Percentiles rank a stretch among this genome's conserved stretches.
phyloP scores from a whole-genome alignment of 2,797 vertebrate species.

The Urophycis tenuis region DNA sequence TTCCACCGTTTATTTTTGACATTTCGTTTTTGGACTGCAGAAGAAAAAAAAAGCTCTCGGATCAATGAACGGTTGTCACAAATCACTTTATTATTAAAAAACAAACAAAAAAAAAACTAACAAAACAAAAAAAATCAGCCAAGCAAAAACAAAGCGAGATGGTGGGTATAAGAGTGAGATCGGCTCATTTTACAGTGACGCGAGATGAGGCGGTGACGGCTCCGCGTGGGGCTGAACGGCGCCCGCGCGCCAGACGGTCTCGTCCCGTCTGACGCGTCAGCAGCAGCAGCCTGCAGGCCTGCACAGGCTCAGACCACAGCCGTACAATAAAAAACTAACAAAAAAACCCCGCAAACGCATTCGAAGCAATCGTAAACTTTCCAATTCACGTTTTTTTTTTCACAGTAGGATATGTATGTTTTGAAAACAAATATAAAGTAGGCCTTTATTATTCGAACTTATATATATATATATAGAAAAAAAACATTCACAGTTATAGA shows the following conservation, averaged over 20 bases:
- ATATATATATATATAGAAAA: no score
- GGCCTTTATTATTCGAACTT: not conserved
- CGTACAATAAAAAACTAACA: no score
- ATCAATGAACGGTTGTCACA: not conserved
- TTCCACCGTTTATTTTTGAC: not conserved
- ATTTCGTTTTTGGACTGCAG: not conserved
- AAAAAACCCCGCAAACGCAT: no score
- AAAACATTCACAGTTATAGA: not conserved
- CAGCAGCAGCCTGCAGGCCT: no score
- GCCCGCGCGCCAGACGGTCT: no score
- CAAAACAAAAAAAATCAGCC: not conserved
- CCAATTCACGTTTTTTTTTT: not conserved
- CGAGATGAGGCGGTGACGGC: no score
- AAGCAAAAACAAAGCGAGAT: not conserved
- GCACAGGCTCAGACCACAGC: not conserved
- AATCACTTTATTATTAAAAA: conserved; percentile 3
- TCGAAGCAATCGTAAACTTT: not conserved
- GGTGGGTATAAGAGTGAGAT: not conserved
- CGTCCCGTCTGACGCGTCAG: no score
- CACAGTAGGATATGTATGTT: not conserved
- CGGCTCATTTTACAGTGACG: not conserved
- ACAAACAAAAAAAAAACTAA: not conserved
- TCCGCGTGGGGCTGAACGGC: no score
- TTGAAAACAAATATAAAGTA: not conserved
- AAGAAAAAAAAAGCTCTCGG: not conserved